These are phyloP conservation scores for Eupithecia subumbrata DNA, from an alignment of 2,888 invertebrate species.

Conservation along the genomic window DNA sequence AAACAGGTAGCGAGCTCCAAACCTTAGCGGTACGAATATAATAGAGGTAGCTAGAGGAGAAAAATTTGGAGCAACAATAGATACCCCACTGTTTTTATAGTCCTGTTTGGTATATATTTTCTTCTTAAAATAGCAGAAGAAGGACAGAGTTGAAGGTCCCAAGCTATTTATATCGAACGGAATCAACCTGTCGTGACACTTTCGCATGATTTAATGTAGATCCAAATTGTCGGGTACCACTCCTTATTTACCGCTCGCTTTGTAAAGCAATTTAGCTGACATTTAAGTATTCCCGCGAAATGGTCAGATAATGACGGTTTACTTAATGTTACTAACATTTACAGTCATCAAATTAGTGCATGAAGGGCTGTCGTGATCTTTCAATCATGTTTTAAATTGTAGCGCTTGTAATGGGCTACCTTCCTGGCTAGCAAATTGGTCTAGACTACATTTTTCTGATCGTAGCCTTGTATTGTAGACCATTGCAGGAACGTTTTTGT, in stretches of 20 bases:
- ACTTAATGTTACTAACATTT: not conserved
- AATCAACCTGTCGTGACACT: not conserved
- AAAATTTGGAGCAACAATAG: too few relatives aligned
- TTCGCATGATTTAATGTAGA: slow-evolving; percentile 6
- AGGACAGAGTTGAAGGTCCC: not conserved
- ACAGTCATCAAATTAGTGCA: slow-evolving; percentile 13
- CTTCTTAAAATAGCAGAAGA: not conserved
- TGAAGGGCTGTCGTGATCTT: slow-evolving; percentile 11
- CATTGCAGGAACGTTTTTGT: not conserved
- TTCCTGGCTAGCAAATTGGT: not conserved
- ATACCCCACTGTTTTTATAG: too few relatives aligned
- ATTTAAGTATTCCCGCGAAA: slow-evolving; percentile 75
- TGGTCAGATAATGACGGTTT: slow-evolving; percentile 14
- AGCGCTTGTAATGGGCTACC: not conserved
- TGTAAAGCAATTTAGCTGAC: slow-evolving; percentile 79
- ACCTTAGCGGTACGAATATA: too few relatives aligned
- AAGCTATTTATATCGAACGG: slow-evolving; percentile 5
- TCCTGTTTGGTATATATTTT: too few relatives aligned
- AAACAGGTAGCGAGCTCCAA: too few relatives aligned
- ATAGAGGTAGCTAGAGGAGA: too few relatives aligned
- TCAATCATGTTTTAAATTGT: slow-evolving; percentile 11
- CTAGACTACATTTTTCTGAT: not conserved
- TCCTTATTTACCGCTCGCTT: slow-evolving; percentile 76
- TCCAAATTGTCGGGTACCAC: slow-evolving; percentile 76
- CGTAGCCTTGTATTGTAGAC: not conserved